A percentile compares a stretch with the other conserved stretches of the same genome.
These are phyloP conservation scores for Montipora capitata DNA, from an alignment of 92 coral and sea anemone species.

Conservation along the genomic window DNA sequence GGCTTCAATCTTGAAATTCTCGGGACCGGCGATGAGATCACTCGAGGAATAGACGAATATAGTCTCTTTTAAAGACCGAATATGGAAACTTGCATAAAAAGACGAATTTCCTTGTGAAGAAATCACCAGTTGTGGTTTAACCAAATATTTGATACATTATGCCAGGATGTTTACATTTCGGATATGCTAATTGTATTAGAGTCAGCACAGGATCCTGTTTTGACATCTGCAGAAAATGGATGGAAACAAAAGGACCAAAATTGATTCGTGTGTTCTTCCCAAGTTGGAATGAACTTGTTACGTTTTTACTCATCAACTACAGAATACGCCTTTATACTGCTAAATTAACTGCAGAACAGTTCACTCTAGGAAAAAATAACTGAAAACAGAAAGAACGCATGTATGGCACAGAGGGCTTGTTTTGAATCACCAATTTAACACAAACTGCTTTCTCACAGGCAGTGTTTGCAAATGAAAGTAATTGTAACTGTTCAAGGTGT, in stretches of 20 bases:
- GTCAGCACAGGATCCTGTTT: neutral
- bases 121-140: slow-evolving; percentile 23
- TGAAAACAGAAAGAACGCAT: too few relatives aligned
- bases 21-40: too few relatives aligned
- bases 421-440: too few relatives aligned
- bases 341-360: too few relatives aligned
- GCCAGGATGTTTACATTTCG: slow-evolving; percentile 50
- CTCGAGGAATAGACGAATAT: too few relatives aligned
- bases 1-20: too few relatives aligned
- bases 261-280: too few relatives aligned
- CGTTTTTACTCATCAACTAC: too few relatives aligned
- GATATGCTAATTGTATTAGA: slow-evolving; percentile 44
- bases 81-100: neutral
- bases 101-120: neutral
- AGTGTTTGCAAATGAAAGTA: neutral
- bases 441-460: neutral
- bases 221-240: neutral
- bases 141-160: slow-evolving; percentile 21
- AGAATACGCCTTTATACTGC: too few relatives aligned
- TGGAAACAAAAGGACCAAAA: too few relatives aligned
- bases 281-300: too few relatives aligned
- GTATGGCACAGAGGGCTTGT: neutral
- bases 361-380: neutral
- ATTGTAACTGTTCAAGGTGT: too few relatives aligned
- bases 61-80: neutral